phyloP scores from a whole-genome alignment of 2,113 vertebrate species.

The Copsychus sechellarum region DNA sequence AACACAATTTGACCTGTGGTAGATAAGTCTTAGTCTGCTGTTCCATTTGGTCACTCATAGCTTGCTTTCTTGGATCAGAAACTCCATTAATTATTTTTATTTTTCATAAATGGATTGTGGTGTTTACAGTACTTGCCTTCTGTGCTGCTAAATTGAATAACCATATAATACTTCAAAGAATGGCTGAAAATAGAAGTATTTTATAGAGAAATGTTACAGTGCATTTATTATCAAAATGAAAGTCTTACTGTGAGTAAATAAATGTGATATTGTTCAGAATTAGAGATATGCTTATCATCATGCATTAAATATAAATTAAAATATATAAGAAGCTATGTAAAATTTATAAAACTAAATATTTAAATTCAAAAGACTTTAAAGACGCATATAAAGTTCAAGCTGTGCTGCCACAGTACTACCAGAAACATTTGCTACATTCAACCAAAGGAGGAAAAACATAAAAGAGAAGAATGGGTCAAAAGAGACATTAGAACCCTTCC shows the following conservation, averaged over 20 bases:
- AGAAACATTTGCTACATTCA: not conserved
- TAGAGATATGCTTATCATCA: not conserved
- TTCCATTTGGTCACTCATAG: slow-evolving; percentile 5
- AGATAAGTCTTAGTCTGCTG: not conserved
- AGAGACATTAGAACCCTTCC: not conserved
- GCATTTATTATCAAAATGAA: not conserved
- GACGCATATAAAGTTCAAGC: not conserved
- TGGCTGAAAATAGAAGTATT: slow-evolving; percentile 3
- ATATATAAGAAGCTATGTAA: not conserved
- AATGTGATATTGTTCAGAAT: not conserved
- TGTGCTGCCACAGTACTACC: not conserved
- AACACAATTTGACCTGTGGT: not conserved
- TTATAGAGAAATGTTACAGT: not conserved
- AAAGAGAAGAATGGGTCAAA: not conserved
- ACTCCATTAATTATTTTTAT: slow-evolving; percentile 7
- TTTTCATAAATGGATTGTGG: slow-evolving; percentile 22
- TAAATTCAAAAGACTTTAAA: not conserved
- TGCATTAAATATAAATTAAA: not conserved
- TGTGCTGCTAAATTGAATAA: not conserved
- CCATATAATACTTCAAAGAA: slow-evolving; percentile 2
- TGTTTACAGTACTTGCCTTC: slow-evolving; percentile 48
- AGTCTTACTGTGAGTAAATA: not conserved
- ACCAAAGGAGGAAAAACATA: not conserved
- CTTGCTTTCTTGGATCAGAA: not conserved
- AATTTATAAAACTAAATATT: not conserved